Conservation (phyloP, 2,113 vertebrate genomes). For the Gallinago media region DNA sequence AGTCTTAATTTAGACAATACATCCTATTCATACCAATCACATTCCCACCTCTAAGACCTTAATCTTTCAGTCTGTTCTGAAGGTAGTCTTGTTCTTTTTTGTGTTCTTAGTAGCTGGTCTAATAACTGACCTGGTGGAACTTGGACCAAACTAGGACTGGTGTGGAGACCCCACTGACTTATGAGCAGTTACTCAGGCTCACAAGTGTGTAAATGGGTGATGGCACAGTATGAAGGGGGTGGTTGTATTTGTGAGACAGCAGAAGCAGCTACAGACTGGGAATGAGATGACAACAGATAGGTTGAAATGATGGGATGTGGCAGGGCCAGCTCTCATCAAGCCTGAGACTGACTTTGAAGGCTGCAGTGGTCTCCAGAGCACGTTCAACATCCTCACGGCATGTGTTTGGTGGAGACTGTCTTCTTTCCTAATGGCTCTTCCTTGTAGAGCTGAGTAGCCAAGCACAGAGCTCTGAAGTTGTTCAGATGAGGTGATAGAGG, state of each 20-base stretch:
- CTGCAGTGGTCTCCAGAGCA: not conserved
- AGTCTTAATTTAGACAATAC: not conserved
- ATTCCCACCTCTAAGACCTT: not conserved
- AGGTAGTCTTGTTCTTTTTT: not conserved
- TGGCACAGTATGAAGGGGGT: not conserved
- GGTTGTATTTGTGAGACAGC: not conserved
- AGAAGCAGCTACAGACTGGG: not conserved
- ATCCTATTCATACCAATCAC: not conserved
- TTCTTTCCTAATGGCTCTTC: not conserved
- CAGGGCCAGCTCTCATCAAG: not conserved
- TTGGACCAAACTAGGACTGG: not conserved
- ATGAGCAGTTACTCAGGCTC: not conserved
- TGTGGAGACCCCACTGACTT: not conserved
- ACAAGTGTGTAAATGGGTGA: fast-evolving
- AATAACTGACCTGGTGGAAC: not conserved
- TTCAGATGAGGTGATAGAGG: not conserved
- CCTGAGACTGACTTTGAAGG: not conserved
- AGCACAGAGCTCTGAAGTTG: not conserved
- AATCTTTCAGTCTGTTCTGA: not conserved
- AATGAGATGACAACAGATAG: too few relatives aligned
- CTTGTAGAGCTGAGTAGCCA: not conserved
- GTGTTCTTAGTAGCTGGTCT: not conserved
- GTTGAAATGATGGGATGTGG: not conserved
- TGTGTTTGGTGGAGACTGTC: fast-evolving
- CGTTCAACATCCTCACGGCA: not conserved